phyloP scores from a whole-genome alignment of 2,797 vertebrate genomes.

The Triplophysa yarkandensis region DNA sequence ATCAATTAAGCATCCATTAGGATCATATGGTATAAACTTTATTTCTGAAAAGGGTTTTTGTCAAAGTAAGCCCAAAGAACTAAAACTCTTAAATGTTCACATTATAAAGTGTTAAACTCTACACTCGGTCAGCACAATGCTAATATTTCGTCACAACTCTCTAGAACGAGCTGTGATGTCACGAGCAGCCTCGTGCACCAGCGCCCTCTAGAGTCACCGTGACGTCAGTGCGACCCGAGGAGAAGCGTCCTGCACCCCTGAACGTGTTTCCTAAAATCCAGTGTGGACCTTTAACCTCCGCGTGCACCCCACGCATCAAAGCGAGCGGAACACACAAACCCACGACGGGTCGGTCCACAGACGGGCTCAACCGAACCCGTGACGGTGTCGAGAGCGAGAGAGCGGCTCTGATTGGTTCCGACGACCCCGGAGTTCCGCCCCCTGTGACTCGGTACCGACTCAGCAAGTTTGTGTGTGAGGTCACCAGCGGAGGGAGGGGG shows the following conservation, averaged over 20 bases:
- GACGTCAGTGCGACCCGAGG: conserved; percentile 13
- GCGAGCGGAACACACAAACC: no score
- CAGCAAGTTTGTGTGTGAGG: conserved; percentile 57
- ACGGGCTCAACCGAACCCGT: conserved; percentile 37
- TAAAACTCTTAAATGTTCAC: no score
- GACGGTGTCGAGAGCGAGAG: conserved; percentile 38
- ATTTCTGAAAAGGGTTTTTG: no score
- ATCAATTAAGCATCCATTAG: no score
- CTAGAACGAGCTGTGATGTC: no score
- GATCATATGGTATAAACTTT: no score
- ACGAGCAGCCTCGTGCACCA: conserved; percentile 40
- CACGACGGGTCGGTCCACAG: background rate
- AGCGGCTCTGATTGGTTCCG: conserved; percentile 48
- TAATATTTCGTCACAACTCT: no score
- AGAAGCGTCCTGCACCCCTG: conserved; percentile 23
- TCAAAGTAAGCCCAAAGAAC: no score
- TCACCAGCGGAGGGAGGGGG: conserved; percentile 47
- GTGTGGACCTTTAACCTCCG: background rate
- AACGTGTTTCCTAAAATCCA: conserved; percentile 9
- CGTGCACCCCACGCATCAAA: background rate
- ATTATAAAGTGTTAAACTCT: no score
- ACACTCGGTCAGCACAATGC: no score
- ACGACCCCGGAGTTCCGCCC: conserved; percentile 44
- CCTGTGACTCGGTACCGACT: conserved; percentile 46
- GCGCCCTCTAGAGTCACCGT: conserved; percentile 61